Evolutionary conservation across 2,113 vertebrate species (phyloP), one percentile per base, ranked within the genome.

Genomic region (Phaethornis superciliosus): DNA sequence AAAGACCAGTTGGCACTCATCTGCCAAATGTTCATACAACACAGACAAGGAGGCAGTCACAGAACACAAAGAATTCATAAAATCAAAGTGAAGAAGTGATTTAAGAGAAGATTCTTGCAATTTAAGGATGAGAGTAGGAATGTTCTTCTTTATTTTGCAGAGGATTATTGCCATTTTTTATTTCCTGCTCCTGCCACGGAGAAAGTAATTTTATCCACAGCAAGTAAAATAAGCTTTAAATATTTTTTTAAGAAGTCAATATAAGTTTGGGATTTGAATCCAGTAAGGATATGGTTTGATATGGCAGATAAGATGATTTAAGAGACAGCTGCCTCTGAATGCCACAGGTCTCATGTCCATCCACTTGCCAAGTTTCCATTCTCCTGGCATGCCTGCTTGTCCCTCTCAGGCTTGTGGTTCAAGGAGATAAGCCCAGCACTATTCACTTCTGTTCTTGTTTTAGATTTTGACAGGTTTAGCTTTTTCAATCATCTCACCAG

Each of bases 41-140:
- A 35, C 30, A 67, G 40, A 56, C 65, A 40, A 56, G 75, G 21
- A 96, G 49, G 60, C 40, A 62, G 54, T 44, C 74, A 86, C 46
- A 75, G 46, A 92, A 89, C 56, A 94, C 72, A 92, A 81, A 94
- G 91, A 42, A 92, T 71, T 86, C 65, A 64, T n/a, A 68, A 91
- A 91, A 89, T 81, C 81, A 81, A 94, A 92, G 69, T 35, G 75
- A 91, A 3, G 49, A 83, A 58, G 42, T 46, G 40, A 86, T 70
- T 88, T 82, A 68, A 81, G 59, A 81, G 23, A 89, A 87, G 49
- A 93, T 72, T 93, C 67, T 82, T 88, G 62, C 24, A 82, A 69
- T 69, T 81, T 68, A 82, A 85, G n/a, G 62, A 91, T 58, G 63
- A 94, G 86, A 79, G 62, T 62, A 90, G 69, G 58, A 62, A 87